Evolutionary conservation across 2,797 vertebrate species (phyloP).

Genomic region (Rhinophrynus dorsalis): DNA sequence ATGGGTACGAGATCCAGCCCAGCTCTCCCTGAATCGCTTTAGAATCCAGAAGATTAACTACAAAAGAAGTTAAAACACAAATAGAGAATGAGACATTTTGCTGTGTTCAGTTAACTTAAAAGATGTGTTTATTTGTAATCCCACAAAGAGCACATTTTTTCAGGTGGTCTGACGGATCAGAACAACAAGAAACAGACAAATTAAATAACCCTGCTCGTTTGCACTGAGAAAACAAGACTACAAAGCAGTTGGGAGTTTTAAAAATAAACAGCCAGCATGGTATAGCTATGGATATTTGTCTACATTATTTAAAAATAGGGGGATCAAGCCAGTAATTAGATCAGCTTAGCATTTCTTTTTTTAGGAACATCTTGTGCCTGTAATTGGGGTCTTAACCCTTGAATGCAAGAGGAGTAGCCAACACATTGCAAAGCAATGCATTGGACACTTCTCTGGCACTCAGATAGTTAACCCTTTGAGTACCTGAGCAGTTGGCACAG

Average conservation of each 20-base stretch:
- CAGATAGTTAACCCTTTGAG: no score
- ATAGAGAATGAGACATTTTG: constrained; percentile 67
- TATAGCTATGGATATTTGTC: constrained; percentile 37
- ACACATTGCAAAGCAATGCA: no score
- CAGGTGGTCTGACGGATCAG: constrained; percentile 68
- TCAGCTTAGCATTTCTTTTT: constrained; percentile 32
- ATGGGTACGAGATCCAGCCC: constrained; percentile 96
- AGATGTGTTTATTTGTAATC: constrained; percentile 57
- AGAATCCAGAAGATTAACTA: constrained; percentile 98
- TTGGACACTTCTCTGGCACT: no score
- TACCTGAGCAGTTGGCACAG: no score
- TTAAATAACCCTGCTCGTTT: constrained; percentile 27
- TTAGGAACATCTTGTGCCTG: neutral
- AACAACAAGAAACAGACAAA: constrained; percentile 51
- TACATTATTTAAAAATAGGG: constrained; percentile 56
- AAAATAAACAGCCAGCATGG: constrained; percentile 53
- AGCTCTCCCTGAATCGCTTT: constrained; percentile 97
- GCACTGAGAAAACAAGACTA: constrained; percentile 40
- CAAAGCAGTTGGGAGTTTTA: constrained; percentile 43
- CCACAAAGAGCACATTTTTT: constrained; percentile 62
- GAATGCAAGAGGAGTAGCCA: no score
- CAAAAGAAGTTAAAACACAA: constrained; percentile 65
- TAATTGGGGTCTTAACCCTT: neutral
- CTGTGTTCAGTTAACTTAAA: constrained; percentile 64
- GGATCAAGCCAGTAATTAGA: constrained; percentile 29